Base-by-base conservation (phyloP, 2,888 invertebrate genomes). In the Beris chalybata region DNA sequence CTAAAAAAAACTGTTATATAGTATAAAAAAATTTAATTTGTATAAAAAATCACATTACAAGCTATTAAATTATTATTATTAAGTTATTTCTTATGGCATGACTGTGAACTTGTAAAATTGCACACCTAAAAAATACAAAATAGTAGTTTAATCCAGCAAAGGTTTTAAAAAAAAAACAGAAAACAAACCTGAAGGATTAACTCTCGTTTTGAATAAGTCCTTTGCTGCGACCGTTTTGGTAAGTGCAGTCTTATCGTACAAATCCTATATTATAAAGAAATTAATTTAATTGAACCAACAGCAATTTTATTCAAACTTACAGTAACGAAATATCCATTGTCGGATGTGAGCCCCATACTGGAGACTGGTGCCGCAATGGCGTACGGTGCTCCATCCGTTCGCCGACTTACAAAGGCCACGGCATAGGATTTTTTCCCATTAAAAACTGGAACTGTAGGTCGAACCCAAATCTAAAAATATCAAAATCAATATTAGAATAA, bases 391-490 rank as follows among this genome's bases (percentile, higher is more conserved):
- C 83, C 83, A 73, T 82, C 82, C 3, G 74, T 69, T 1, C 82
- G 78, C 4, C 77, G 77, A 67, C 81, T 83, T 3, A 81, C 78
- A 71, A 82, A 80, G 38, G 82, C 83, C 12, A 83, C 73, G n/a
- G 83, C 83, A 73, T 79, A 82, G 2, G 82, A 86, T 71, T 78
- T 72, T 44, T 81, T 72, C n/a, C 76, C 76, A 30, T 69, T 70
- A 2, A 64, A 31, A 5, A 75, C 69, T 1, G 83, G 83, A 4
- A 74, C 74, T 29, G 83, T 76, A 45, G 81, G 80, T 67, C 83
- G 76, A 2, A 75, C 73, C 83, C 83, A 83, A 57, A 78, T 76
- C 79, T 79, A 12, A 13, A n/a, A 48, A n/a, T 12, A 22, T n/a
- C 22, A 9, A 59, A 74, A 15, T n/a, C n/a, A 50, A 52, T 4